These are phyloP conservation scores for Collichthys lucidus DNA, from an alignment of 2,113 vertebrate genomes.

Conservation along the genomic window DNA sequence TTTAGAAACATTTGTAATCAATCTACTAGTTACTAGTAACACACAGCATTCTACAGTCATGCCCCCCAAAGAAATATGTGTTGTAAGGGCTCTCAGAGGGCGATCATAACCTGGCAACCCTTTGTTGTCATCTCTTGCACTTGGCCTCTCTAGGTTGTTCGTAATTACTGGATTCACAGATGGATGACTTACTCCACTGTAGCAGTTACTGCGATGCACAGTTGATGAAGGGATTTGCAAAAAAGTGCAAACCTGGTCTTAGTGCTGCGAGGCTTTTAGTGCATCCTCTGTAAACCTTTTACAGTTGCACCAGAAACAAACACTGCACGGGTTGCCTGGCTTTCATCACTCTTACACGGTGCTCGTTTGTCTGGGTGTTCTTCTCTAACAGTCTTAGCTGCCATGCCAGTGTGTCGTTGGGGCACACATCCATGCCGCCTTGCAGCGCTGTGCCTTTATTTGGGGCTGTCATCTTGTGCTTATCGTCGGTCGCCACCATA, in stretches of 20 bases:
- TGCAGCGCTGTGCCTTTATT: conserved; percentile 34
- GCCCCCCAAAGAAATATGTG: neutral
- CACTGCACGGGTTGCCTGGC: no score
- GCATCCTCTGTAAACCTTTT: neutral
- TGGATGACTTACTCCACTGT: neutral
- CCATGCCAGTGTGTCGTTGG: conserved; percentile 14
- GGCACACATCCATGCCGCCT: conserved; percentile 12
- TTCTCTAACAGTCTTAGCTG: conserved; percentile 13
- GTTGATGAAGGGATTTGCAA: neutral
- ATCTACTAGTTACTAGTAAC: neutral
- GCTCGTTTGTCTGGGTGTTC: neutral
- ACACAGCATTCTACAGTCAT: neutral
- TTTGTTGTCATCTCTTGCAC: neutral
- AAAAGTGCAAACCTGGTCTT: neutral
- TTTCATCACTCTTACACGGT: neutral
- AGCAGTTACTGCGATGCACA: neutral
- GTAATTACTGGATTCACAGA: conserved; percentile 22
- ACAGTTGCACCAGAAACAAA: neutral
- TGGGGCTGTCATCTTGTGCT: conserved; percentile 32
- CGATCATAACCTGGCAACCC: neutral
- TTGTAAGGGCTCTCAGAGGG: neutral
- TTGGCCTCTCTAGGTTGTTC: conserved; percentile 1
- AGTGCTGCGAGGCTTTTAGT: neutral
- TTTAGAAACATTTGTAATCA: neutral
- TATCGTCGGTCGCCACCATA: conserved; percentile 18